These are phyloP conservation scores for Elachura formosa DNA, from an alignment of 2,113 vertebrate genomes.

Conservation along the genomic window DNA sequence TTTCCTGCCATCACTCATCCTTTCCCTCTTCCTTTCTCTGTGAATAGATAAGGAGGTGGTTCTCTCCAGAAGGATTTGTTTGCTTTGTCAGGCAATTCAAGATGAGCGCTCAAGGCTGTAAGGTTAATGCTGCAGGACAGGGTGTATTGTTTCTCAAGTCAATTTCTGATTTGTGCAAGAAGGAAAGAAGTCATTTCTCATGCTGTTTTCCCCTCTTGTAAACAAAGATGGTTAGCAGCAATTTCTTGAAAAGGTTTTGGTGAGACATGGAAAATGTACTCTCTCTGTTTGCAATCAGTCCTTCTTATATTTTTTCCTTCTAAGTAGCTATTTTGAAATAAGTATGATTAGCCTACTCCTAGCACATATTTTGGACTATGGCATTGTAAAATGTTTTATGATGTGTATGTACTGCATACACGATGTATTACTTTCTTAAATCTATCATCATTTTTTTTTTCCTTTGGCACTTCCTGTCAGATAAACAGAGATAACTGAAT, in stretches of 20 bases:
- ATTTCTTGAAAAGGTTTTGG: background rate
- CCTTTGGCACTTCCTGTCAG: background rate
- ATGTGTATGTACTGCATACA: background rate
- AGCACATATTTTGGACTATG: background rate
- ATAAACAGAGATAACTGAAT: background rate
- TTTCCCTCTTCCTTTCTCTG: background rate
- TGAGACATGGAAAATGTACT: background rate
- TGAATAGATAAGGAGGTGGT: background rate
- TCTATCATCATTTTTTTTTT: background rate
- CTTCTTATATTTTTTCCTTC: background rate
- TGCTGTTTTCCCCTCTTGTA: background rate
- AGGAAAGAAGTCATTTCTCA: background rate
- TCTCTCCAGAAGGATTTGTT: background rate
- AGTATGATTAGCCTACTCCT: background rate
- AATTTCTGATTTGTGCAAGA: constrained; percentile 23
- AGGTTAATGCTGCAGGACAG: background rate
- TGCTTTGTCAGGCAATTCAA: constrained; percentile 6
- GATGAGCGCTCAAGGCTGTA: background rate
- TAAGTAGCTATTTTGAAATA: background rate
- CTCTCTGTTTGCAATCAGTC: background rate
- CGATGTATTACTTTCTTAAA: background rate
- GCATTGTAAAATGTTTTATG: background rate
- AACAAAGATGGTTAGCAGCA: background rate
- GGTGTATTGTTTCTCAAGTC: background rate
- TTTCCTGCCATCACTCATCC: constrained; percentile 9